Evolutionary conservation across 2,113 vertebrate species (phyloP).

Genomic region (Scatophagus argus): DNA sequence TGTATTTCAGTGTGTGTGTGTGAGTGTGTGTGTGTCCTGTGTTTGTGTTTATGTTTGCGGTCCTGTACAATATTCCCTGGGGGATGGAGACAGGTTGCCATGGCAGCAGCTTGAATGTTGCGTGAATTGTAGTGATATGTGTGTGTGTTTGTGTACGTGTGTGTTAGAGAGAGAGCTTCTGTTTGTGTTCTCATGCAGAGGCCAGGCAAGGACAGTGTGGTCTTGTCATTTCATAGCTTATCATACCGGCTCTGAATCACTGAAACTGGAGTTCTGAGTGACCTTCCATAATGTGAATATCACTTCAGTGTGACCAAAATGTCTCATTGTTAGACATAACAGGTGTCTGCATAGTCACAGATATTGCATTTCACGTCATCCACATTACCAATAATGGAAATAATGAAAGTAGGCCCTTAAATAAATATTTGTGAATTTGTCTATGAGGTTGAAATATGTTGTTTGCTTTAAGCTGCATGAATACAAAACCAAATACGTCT

Average conservation of each 20-base stretch:
- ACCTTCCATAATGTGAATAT: slow-evolving; percentile 44
- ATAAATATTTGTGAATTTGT: background rate
- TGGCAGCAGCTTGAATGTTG: slow-evolving; percentile 75
- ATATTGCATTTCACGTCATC: slow-evolving; percentile 5
- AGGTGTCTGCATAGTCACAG: slow-evolving; percentile 20
- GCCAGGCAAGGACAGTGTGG: slow-evolving; percentile 69
- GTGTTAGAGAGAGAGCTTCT: too few species aligned
- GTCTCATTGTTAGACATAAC: slow-evolving; percentile 24
- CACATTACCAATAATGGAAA: background rate
- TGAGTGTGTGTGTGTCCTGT: slow-evolving; percentile 16
- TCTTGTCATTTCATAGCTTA: slow-evolving; percentile 56
- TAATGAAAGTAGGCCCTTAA: background rate
- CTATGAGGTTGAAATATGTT: background rate
- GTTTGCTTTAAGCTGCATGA: background rate
- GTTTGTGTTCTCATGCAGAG: slow-evolving; percentile 53
- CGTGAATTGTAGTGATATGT: slow-evolving; percentile 40
- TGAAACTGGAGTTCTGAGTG: slow-evolving; percentile 42
- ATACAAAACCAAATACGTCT: background rate
- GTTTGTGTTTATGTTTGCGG: slow-evolving; percentile 70
- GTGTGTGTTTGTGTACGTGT: slow-evolving; percentile 4
- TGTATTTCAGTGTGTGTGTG: slow-evolving; percentile 49
- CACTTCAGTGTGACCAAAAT: slow-evolving; percentile 20
- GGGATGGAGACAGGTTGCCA: slow-evolving; percentile 77
- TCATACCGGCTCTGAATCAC: slow-evolving; percentile 40
- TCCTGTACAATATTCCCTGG: slow-evolving; percentile 65